Evolutionary conservation across 2,797 vertebrate species (phyloP), one percentile per base, ranked within the genome.

Genomic region (Acropternis orthonyx): DNA sequence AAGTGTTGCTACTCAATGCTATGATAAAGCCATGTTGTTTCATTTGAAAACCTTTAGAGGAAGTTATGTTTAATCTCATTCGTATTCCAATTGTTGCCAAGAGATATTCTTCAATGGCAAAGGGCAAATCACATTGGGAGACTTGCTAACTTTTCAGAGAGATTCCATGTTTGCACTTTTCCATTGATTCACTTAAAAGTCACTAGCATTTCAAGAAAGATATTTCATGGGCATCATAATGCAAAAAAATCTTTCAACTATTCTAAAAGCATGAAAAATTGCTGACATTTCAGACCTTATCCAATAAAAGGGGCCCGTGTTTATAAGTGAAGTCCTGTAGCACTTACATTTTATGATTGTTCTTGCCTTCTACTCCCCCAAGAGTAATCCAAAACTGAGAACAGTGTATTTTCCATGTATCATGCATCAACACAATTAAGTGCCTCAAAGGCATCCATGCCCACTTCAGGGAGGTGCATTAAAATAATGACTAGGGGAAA

Each of bases 1-100:
- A 95, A 82, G 74, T 76, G 51, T 93, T 95, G 93, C 88, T 94
- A 80, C 84, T 92, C 36, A 75, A 36, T 48, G 43, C 55, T 80
- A 18, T 91, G 80, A 86, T 51, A 72, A 78, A 93, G 46, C 75
- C 37, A 37, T 72, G 85, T 95, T 97, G 56, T 77, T 92, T 92
- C 28, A 63, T 66, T 67, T 95, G 77, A 71, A 91, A 95, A 88
- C 26, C 66, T 86, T 85, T 71, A 58, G 74, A 89, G 74, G 46
- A 88, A 78, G 63, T 81, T 86, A 32, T 43, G 22, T 67, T 92
- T 41, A 66, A 59, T 73, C 48, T 86, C 87, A 79, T 87, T 61
- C 63, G 68, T 86, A 92, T 93, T 91, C 89, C 69, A 51, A 55
- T 32, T 66, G 81, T 87, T 91, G 49, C 49, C 46, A 68, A 68